Evolutionary conservation across 1,140 invertebrate species (phyloP).

Genomic region (Eriosoma lanigerum): DNA sequence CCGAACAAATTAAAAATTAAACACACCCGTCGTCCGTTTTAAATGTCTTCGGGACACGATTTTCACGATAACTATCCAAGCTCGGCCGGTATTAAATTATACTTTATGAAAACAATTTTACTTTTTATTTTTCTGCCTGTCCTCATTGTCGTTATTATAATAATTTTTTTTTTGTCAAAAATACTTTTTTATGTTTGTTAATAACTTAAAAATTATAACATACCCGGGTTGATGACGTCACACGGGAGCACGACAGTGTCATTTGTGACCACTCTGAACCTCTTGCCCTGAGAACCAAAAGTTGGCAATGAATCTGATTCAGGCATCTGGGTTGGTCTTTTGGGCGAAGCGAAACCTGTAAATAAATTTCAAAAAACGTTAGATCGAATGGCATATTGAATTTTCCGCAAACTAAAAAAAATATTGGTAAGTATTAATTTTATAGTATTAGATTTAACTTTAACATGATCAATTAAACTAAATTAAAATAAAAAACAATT

Average conservation of each 20-base stretch:
- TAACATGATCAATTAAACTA: too few relatives aligned
- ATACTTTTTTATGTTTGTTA: too few relatives aligned
- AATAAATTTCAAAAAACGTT: too few relatives aligned
- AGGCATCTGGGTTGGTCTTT: neutral
- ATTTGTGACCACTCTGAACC: slow-evolving; percentile 57
- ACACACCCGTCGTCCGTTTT: slow-evolving; percentile 27
- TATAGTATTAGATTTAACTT: too few relatives aligned
- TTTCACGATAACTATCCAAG: neutral
- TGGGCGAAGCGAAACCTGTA: slow-evolving; percentile 22
- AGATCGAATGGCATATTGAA: too few relatives aligned
- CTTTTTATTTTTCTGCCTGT: neutral
- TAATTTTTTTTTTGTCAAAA: too few relatives aligned
- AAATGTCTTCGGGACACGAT: slow-evolving; percentile 40
- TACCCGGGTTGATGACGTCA: slow-evolving; percentile 59
- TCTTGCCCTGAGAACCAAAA: slow-evolving; percentile 60
- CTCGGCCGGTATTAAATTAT: neutral
- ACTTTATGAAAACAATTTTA: slow-evolving; percentile 19
- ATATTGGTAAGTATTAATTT: too few relatives aligned
- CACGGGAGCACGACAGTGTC: slow-evolving; percentile 59
- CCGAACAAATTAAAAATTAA: slow-evolving; percentile 46
- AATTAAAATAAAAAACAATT: too few relatives aligned
- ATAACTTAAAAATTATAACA: slow-evolving; percentile 53
- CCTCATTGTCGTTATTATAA: too few relatives aligned
- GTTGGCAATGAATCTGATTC: slow-evolving; percentile 56
- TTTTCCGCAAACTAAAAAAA: too few relatives aligned